Percentiles rank a stretch among this genome's conserved stretches.
These are phyloP conservation scores for Pipistrellus nathusii DNA, from an alignment of 2,797 vertebrate genomes.

Conservation along the genomic window DNA sequence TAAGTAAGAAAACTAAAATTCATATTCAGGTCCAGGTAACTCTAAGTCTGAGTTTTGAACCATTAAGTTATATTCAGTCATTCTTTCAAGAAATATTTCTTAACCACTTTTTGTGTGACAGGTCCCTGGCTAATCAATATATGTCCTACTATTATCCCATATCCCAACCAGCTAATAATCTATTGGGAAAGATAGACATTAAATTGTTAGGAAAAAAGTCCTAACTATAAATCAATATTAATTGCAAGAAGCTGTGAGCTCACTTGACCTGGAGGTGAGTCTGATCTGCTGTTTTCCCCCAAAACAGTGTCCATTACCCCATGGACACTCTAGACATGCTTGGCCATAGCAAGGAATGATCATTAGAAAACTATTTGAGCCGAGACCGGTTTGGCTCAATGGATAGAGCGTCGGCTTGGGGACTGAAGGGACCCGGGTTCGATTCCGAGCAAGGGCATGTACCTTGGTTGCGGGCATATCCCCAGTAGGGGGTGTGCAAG, in stretches of 20 bases:
- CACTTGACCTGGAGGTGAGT: not conserved
- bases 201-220: not conserved
- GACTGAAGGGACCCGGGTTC: no score
- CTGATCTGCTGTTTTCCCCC: not conserved
- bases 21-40: not conserved
- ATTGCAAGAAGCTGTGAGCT: not conserved
- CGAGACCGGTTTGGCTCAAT: no score
- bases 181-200: not conserved
- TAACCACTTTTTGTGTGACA: not conserved
- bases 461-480: no score
- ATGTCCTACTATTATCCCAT: not conserved
- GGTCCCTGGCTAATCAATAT: not conserved
- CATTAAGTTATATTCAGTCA: not conserved
- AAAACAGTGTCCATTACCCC: not conserved
- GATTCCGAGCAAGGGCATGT: no score
- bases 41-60: not conserved
- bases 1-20: conserved; percentile 13
- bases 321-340: not conserved
- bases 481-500: no score
- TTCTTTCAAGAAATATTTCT: not conserved
- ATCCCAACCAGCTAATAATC: not conserved
- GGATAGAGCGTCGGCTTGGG: no score
- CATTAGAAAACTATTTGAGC: not conserved
- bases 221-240: conserved; percentile 18
- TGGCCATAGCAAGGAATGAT: not conserved